Percentiles rank a stretch among this genome's conserved stretches.
Conservation (phyloP, 2,797 vertebrate genomes). For the Silurus lanzhouensis region DNA sequence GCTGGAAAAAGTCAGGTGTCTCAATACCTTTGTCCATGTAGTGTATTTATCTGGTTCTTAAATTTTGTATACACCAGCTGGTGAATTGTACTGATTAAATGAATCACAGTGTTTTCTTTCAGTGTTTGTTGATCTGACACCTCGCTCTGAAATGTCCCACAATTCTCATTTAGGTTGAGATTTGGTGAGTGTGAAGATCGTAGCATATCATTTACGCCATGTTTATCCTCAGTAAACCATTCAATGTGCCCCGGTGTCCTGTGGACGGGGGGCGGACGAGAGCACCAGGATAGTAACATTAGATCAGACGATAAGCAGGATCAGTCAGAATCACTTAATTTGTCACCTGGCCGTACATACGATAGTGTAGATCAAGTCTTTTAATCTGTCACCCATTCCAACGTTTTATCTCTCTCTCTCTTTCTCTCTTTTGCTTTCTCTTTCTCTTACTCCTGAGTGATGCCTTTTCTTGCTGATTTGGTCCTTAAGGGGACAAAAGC, state of each 20-base stretch:
- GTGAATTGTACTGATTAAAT: not conserved
- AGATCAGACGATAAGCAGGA: not conserved
- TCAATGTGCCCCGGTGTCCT: not conserved
- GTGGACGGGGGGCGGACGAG: not conserved
- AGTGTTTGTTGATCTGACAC: not conserved
- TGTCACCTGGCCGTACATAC: not conserved
- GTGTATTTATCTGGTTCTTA: not conserved
- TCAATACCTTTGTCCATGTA: not conserved
- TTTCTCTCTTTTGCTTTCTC: not conserved
- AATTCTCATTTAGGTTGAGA: not conserved
- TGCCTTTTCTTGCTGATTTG: constrained; percentile 6
- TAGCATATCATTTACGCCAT: not conserved
- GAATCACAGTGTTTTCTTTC: not conserved
- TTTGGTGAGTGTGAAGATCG: not conserved
- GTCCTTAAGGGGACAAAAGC: constrained; percentile 13
- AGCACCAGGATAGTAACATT: not conserved
- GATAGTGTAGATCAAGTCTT: not conserved
- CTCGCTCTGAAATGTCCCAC: not conserved
- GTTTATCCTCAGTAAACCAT: not conserved
- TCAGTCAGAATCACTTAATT: constrained; percentile 4
- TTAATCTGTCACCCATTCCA: not conserved
- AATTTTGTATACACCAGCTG: not conserved
- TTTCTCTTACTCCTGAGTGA: not conserved
- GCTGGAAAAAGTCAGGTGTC: no score
- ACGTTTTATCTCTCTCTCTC: not conserved